A percentile compares a stretch with the other conserved stretches of the same genome.
Evolutionary conservation across 2,113 vertebrate genomes (phyloP).

Genomic region (Canis aureus): DNA sequence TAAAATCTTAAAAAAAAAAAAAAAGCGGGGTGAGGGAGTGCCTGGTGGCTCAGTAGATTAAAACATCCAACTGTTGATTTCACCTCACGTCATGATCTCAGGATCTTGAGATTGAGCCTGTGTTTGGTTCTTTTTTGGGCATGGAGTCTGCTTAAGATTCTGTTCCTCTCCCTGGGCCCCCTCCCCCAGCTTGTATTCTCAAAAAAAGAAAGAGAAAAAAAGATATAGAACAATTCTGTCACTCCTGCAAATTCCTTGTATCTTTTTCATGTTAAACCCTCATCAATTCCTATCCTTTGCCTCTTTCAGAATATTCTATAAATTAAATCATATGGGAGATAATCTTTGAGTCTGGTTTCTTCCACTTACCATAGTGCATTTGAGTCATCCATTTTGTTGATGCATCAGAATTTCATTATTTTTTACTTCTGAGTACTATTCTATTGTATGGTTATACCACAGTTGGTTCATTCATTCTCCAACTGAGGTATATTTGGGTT

Average conservation of each 20-base stretch:
- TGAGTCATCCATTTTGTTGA: neutral
- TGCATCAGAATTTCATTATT: neutral
- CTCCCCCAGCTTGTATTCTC: neutral
- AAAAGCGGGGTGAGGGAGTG: no score
- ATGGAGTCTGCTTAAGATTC: neutral
- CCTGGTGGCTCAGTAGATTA: no score
- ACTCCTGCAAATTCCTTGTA: neutral
- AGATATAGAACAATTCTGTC: neutral
- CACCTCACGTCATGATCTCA: no score
- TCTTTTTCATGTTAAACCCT: neutral
- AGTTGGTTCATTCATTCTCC: neutral
- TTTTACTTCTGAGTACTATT: neutral
- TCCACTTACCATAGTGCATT: neutral
- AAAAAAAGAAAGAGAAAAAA: neutral
- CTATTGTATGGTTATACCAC: neutral
- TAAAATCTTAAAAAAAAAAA: no score
- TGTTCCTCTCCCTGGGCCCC: neutral
- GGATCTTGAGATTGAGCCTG: no score
- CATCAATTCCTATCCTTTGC: neutral
- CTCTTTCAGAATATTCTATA: neutral
- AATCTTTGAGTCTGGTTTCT: neutral
- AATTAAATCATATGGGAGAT: neutral
- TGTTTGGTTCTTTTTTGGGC: neutral
- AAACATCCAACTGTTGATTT: no score
- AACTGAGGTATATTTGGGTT: neutral